Evolutionary conservation across 2,888 invertebrate genomes (phyloP).

Genomic region (Acanthosepion esculentum): DNA sequence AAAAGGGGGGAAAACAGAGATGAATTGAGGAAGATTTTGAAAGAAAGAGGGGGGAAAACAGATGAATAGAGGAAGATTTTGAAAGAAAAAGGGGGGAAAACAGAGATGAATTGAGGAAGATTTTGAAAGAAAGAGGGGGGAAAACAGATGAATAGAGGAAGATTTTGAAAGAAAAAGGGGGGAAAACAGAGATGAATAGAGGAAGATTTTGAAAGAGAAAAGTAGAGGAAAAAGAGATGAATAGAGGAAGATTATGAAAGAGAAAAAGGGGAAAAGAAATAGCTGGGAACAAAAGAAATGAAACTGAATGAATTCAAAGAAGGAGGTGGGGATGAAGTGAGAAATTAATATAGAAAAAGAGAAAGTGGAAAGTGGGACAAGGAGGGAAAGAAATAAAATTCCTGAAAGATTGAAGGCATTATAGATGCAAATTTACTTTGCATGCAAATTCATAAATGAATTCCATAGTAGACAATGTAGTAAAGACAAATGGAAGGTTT

Average conservation of each 20-base stretch:
- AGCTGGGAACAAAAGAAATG: neutral
- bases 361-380: neutral
- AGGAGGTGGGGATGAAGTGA: neutral
- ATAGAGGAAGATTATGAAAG: neutral
- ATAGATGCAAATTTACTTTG: neutral
- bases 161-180: neutral
- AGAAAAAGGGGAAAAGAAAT: neutral
- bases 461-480: neutral
- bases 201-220: neutral
- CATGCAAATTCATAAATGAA: neutral
- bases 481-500: constrained; percentile 8
- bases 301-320: neutral
- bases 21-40: too few relatives aligned
- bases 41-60: too few relatives aligned
- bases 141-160: neutral
- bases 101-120: neutral
- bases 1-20: too few relatives aligned
- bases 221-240: neutral
- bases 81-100: neutral
- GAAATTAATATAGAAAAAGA: neutral
- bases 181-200: neutral
- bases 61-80: too few relatives aligned
- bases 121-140: neutral
- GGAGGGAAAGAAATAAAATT: neutral
- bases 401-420: neutral